Evolutionary conservation across 2,113 vertebrate genomes (phyloP).

Genomic region (Phalacrocorax carbo): DNA sequence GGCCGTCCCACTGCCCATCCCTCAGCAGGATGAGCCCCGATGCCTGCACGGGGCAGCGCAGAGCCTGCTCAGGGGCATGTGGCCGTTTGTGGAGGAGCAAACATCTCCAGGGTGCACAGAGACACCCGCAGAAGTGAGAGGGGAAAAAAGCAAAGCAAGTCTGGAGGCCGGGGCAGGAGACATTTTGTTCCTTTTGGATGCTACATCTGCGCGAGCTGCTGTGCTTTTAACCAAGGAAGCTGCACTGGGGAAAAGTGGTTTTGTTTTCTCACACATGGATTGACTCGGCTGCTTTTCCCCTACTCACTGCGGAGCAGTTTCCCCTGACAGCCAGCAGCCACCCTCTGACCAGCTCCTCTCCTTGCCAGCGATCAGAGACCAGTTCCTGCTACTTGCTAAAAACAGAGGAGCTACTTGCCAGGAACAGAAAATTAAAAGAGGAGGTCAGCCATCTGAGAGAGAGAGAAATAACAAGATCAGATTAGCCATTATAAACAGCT

Average conservation of each 20-base stretch:
- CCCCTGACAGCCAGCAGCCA: neutral
- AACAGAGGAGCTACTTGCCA: neutral
- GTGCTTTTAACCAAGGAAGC: neutral
- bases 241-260: neutral
- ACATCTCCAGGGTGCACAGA: neutral
- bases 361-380: neutral
- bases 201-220: neutral
- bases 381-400: neutral
- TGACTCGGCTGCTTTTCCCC: neutral
- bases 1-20: neutral
- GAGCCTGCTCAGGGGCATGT: neutral
- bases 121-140: accelerated
- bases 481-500: neutral
- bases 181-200: neutral
- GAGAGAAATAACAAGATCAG: neutral
- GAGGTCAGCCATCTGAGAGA: neutral
- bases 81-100: accelerated
- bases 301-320: neutral
- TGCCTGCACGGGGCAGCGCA: accelerated
- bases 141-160: neutral
- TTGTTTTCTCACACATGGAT: neutral
- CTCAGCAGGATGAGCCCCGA: neutral
- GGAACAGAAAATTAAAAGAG: neutral
- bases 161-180: neutral
- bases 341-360: accelerated